These are phyloP conservation scores for Nibea coibor DNA, from an alignment of 2,113 vertebrate genomes.

Conservation along the genomic window DNA sequence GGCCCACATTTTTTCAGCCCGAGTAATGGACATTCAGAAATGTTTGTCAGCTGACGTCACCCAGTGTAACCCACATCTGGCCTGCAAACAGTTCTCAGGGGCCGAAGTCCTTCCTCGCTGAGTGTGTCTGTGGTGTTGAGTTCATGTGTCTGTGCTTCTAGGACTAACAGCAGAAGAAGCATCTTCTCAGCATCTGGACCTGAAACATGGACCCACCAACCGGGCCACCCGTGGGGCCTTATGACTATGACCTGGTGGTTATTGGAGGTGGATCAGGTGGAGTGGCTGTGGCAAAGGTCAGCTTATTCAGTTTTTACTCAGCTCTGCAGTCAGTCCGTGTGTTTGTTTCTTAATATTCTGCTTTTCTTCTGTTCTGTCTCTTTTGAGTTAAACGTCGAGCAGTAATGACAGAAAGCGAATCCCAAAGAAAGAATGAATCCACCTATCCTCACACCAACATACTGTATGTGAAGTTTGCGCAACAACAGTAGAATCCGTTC, in stretches of 20 bases:
- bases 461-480: not conserved
- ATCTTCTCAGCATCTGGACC: not conserved
- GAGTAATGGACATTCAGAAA: too few species aligned
- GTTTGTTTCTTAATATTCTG: not conserved
- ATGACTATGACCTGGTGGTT: slow-evolving; percentile 88
- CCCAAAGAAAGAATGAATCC: too few species aligned
- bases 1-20: too few species aligned
- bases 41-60: too few species aligned
- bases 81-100: not conserved
- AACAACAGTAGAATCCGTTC: not conserved
- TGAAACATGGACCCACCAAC: slow-evolving; percentile 18
- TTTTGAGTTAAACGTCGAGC: not conserved
- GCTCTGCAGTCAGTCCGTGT: not conserved
- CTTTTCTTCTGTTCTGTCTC: not conserved
- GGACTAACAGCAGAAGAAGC: not conserved
- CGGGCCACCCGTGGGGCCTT: not conserved
- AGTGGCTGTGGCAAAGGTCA: slow-evolving; percentile 88
- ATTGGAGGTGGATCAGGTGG: slow-evolving; percentile 88
- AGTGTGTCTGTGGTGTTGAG: not conserved
- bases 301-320: not conserved
- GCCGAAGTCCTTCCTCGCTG: slow-evolving; percentile 15
- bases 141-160: not conserved
- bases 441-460: not conserved
- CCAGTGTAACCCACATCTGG: too few species aligned
- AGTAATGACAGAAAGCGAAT: not conserved